phyloP scores from a whole-genome alignment of 2,113 vertebrate genomes.

The Osmerus eperlanus region DNA sequence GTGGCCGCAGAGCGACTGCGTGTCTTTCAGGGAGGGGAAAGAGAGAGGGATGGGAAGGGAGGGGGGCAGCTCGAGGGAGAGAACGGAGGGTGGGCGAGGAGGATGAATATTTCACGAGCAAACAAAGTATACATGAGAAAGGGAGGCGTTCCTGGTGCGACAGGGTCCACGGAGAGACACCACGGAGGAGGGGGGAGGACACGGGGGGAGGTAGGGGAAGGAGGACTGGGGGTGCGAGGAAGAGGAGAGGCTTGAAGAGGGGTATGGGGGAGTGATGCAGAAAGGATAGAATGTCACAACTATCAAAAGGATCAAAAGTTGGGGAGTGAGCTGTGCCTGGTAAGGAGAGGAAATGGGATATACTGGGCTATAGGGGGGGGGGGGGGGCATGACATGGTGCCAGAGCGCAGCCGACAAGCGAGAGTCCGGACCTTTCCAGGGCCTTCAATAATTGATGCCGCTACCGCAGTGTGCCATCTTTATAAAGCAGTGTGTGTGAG shows the following conservation, averaged over 20 bases:
- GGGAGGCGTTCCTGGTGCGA: constrained; percentile 32
- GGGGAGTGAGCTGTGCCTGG: background rate
- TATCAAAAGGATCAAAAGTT: no score
- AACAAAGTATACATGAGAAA: constrained; percentile 45
- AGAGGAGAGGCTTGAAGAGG: constrained; percentile 26
- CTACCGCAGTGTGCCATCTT: constrained; percentile 59
- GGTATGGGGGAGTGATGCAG: constrained; percentile 3
- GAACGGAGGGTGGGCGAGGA: background rate
- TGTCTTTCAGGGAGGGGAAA: constrained; percentile 8
- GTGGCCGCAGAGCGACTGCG: background rate
- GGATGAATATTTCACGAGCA: constrained; percentile 61
- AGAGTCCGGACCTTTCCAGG: constrained; percentile 57
- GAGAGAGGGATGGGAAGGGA: background rate
- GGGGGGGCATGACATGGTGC: constrained; percentile 58
- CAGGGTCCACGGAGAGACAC: constrained; percentile 24
- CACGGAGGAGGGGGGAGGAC: constrained; percentile 37
- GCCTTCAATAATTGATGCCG: constrained; percentile 72
- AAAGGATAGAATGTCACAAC: background rate
- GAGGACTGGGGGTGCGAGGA: background rate
- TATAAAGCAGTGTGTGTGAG: constrained; percentile 42
- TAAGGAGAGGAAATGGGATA: background rate
- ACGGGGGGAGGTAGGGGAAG: constrained; percentile 32
- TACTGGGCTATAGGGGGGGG: background rate
- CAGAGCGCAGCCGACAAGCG: constrained; percentile 49
- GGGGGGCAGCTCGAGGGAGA: background rate